These are phyloP conservation scores for Barypeithes pellucidus DNA, from an alignment of 2,888 invertebrate genomes.

Conservation along the genomic window DNA sequence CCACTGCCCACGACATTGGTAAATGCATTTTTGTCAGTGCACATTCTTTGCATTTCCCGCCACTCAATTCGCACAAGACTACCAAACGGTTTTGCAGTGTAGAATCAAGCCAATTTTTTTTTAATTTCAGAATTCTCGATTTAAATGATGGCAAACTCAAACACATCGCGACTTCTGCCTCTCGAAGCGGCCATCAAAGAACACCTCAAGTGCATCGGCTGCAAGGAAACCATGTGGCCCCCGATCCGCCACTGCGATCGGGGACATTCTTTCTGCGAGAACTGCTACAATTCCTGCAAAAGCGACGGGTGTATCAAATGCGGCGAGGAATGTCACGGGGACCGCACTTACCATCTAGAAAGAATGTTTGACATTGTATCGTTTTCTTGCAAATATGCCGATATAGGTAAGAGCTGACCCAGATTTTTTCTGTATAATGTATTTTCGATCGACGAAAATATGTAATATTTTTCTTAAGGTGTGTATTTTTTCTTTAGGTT, in stretches of 20 bases:
- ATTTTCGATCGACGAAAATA: too few relatives aligned
- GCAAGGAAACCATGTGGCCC: background rate
- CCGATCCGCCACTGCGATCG: background rate
- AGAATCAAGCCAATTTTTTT: too few relatives aligned
- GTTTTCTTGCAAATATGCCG: background rate
- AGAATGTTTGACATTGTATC: background rate
- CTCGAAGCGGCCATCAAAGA: background rate
- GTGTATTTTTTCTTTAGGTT: background rate
- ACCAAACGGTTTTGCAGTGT: too few relatives aligned
- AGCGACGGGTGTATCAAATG: background rate
- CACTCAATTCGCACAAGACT: too few relatives aligned
- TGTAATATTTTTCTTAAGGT: too few relatives aligned
- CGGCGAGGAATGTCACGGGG: background rate
- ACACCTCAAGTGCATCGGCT: background rate
- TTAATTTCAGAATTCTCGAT: too few relatives aligned
- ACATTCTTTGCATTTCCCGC: too few relatives aligned
- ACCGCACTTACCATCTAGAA: background rate
- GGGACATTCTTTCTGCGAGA: background rate
- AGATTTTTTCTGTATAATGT: too few relatives aligned
- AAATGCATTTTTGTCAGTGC: too few relatives aligned
- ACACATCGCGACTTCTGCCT: background rate
- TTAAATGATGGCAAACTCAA: too few relatives aligned
- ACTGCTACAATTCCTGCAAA: background rate
- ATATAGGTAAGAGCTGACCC: constrained; percentile 1
- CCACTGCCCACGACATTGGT: too few relatives aligned